phyloP scores from a whole-genome alignment of 2,797 vertebrate genomes.

The Hoplostethus atlanticus region DNA sequence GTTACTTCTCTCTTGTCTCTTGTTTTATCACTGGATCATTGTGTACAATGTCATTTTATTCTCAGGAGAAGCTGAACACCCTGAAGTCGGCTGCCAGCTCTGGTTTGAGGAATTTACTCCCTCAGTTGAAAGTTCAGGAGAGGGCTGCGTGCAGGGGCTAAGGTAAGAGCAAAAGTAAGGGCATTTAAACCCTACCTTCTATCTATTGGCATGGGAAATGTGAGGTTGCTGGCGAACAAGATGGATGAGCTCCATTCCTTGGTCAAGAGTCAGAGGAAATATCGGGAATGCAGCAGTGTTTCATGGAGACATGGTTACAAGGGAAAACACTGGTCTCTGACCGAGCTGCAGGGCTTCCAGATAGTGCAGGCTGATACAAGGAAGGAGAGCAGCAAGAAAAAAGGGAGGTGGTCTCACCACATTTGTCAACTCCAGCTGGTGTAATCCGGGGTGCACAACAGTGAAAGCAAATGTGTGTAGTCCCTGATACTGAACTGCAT shows the following conservation, averaged over 20 bases:
- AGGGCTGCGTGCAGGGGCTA: not conserved
- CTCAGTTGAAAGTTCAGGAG: slow-evolving; percentile 33
- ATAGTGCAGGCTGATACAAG: slow-evolving; percentile 29
- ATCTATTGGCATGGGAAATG: slow-evolving; percentile 37
- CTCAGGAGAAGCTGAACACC: slow-evolving; percentile 38
- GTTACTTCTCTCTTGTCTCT: too few relatives aligned
- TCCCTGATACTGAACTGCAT: not conserved
- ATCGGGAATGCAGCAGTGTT: slow-evolving; percentile 41
- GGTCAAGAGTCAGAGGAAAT: slow-evolving; percentile 32
- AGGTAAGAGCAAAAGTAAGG: slow-evolving; percentile 19
- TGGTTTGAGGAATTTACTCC: slow-evolving; percentile 20
- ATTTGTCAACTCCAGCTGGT: not conserved
- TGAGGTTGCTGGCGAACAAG: slow-evolving; percentile 38
- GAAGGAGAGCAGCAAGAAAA: slow-evolving; percentile 6
- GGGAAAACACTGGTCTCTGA: slow-evolving; percentile 21
- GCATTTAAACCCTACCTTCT: slow-evolving; percentile 37
- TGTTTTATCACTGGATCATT: slow-evolving; percentile 4
- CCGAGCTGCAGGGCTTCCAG: slow-evolving; percentile 20
- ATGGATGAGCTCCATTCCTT: slow-evolving; percentile 4
- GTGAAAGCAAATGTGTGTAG: not conserved
- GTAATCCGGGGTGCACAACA: not conserved
- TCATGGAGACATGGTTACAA: slow-evolving; percentile 36
- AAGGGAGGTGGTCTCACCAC: not conserved
- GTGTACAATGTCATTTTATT: slow-evolving; percentile 39
- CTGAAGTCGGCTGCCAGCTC: too few relatives aligned